Evolutionary conservation across 1,140 invertebrate genomes (phyloP).

Genomic region (Lordiphosa collinella): DNA sequence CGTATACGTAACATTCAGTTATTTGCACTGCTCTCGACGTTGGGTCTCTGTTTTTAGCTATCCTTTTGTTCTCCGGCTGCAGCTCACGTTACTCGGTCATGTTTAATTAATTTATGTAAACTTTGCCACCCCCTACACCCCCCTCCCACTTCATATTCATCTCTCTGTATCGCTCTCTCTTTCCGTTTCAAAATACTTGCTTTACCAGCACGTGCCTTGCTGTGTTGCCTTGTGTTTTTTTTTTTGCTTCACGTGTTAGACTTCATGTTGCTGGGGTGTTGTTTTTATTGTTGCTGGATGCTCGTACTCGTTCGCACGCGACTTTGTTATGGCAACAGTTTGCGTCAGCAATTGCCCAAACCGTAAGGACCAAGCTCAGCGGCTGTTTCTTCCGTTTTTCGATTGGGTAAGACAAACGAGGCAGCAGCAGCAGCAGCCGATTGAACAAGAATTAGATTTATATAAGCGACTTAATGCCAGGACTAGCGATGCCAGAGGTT

Average conservation of each 20-base stretch:
- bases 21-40: conserved; percentile 17
- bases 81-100: conserved; percentile 64
- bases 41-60: conserved; percentile 11
- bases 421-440: conserved; percentile 11
- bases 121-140: conserved; percentile 23
- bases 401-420: conserved; percentile 32
- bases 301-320: conserved; percentile 30
- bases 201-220: conserved; percentile 6
- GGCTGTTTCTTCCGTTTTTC: conserved; percentile 4
- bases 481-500: conserved; percentile 17
- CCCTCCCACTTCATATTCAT: neutral
- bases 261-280: conserved; percentile 26
- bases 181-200: conserved; percentile 11
- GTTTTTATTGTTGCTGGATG: conserved; percentile 7
- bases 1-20: conserved; percentile 49
- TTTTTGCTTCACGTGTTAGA: conserved; percentile 50
- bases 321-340: conserved; percentile 62
- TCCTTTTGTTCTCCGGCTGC: conserved; percentile 2
- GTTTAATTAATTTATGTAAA: conserved; percentile 77
- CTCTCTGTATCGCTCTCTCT: conserved; percentile 17
- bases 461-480: conserved; percentile 32
- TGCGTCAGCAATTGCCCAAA: conserved; percentile 58
- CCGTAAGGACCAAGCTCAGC: conserved; percentile 5
- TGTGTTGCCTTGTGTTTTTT: conserved; percentile 10
- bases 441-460: conserved; percentile 14